Evolutionary conservation across 2,113 vertebrate genomes (phyloP).

Genomic region (Microtus pennsylvanicus): DNA sequence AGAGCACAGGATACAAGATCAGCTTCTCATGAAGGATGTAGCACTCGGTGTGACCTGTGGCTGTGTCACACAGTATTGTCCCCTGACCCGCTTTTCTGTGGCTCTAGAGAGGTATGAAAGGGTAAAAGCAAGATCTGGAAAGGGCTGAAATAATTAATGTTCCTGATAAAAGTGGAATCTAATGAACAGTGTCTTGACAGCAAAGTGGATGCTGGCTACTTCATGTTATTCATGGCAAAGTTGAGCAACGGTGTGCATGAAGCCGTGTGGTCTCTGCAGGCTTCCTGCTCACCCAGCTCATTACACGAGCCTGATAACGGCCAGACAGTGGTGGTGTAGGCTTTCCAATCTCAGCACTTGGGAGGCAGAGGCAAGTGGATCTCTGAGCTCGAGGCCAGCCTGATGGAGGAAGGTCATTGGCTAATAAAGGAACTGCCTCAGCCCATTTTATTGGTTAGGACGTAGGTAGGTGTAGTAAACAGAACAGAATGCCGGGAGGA

Average conservation of each 20-base stretch:
- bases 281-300: accelerated
- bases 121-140: background rate
- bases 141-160: background rate
- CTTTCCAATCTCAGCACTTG: background rate
- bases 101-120: background rate
- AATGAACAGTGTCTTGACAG: background rate
- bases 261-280: background rate
- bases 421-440: too few species aligned
- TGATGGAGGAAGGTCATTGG: too few species aligned
- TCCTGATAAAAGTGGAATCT: background rate
- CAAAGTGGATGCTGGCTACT: background rate
- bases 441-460: too few species aligned
- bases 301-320: background rate
- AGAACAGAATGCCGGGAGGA: too few species aligned
- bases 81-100: background rate
- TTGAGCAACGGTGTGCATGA: background rate
- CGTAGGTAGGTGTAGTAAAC: too few species aligned
- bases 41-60: background rate
- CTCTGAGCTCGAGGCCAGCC: background rate
- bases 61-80: background rate
- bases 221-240: background rate
- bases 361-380: background rate
- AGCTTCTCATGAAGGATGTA: background rate
- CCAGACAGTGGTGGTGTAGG: accelerated
- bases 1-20: background rate